These are phyloP conservation scores for Carollia perspicillata DNA, from an alignment of 2,113 vertebrate genomes.

Conservation along the genomic window DNA sequence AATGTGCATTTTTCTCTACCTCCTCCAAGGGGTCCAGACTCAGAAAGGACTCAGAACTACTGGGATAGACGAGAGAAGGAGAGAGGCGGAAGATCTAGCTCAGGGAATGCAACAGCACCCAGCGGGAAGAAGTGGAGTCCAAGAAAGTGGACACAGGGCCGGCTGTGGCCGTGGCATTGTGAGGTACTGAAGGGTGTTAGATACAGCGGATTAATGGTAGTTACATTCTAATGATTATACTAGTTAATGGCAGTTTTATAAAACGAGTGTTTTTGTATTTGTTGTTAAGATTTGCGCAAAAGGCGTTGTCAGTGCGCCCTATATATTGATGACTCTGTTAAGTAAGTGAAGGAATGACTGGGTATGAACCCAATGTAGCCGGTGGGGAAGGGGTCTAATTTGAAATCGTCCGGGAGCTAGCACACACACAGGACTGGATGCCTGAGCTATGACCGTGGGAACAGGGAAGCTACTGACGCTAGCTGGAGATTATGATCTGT, in stretches of 20 bases:
- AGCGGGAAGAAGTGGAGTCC: background rate
- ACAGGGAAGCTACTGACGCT: conserved; percentile 19
- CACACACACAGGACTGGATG: background rate
- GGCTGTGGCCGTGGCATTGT: background rate
- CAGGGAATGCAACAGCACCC: background rate
- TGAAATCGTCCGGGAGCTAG: background rate
- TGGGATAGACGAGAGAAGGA: background rate
- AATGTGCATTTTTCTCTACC: background rate
- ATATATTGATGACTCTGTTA: conserved; percentile 7
- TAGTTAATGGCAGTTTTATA: conserved; percentile 15
- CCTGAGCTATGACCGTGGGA: conserved; percentile 51
- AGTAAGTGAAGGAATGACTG: background rate
- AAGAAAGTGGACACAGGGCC: background rate
- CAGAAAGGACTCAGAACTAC: background rate
- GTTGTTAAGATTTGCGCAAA: conserved; percentile 9
- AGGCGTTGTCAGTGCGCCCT: background rate
- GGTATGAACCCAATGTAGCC: background rate
- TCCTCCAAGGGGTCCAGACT: background rate
- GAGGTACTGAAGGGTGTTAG: background rate
- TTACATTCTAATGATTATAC: background rate
- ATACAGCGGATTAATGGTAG: background rate
- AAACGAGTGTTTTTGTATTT: conserved; percentile 21
- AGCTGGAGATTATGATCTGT: conserved; percentile 50
- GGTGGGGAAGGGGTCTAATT: background rate
- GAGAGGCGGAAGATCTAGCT: background rate